Evolutionary conservation across 2,113 vertebrate genomes (phyloP).

Genomic region (cattle (Bos taurus)): ARS-UCD2.0 NC_037332.1:56297501-56298000

Average conservation of each 20-base stretch:
- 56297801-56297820: neutral
- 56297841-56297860: neutral
- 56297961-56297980: neutral
- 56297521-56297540: neutral
- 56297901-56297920: neutral
- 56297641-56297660: neutral
- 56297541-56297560: neutral
- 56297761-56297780: slow-evolving; percentile 33
- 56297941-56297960: neutral
- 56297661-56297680: neutral
- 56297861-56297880: neutral
- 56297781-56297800: neutral
- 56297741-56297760: slow-evolving; percentile 46
- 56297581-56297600: neutral
- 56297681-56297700: slow-evolving; percentile 29
- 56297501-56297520: neutral
- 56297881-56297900: neutral
- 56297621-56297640: neutral
- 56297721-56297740: slow-evolving; percentile 43
- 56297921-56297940: neutral
- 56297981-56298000: neutral
- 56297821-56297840: neutral
- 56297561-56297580: neutral
- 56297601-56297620: neutral
- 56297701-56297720: neutral